Percentiles rank a stretch among this genome's conserved stretches.
Conservation (phyloP, 2,113 vertebrate species). For the Plecotus auritus region DNA sequence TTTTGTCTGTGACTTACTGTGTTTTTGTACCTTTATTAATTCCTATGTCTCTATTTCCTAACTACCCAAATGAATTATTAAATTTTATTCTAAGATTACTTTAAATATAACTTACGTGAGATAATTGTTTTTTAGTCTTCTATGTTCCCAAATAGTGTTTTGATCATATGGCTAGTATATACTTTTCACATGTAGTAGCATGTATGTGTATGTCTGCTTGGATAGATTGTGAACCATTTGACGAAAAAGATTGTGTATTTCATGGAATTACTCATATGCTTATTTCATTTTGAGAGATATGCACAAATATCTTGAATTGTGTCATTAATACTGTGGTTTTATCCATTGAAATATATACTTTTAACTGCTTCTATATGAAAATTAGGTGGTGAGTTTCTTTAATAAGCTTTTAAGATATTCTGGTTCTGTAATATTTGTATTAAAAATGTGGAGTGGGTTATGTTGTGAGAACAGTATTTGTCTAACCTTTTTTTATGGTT, state of each 20-base stretch:
- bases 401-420: neutral
- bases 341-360: constrained; percentile 21
- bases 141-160: neutral
- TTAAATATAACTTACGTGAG: neutral
- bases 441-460: constrained; percentile 23
- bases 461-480: neutral
- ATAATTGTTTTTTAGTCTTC: neutral
- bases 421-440: neutral
- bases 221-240: constrained; percentile 7
- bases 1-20: constrained; percentile 19
- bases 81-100: neutral
- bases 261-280: neutral
- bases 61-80: neutral
- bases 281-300: constrained; percentile 28
- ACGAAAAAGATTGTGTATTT: neutral
- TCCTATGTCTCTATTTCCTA: neutral
- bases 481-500: neutral
- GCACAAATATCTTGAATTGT: constrained; percentile 8
- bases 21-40: constrained; percentile 11
- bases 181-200: neutral
- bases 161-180: neutral
- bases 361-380: neutral
- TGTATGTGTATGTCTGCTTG: neutral
- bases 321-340: neutral
- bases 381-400: neutral